A percentile compares a stretch with the other conserved stretches of the same genome.
Conservation (phyloP, 2,888 invertebrate species). For the Bruchidius siliquastri region DNA sequence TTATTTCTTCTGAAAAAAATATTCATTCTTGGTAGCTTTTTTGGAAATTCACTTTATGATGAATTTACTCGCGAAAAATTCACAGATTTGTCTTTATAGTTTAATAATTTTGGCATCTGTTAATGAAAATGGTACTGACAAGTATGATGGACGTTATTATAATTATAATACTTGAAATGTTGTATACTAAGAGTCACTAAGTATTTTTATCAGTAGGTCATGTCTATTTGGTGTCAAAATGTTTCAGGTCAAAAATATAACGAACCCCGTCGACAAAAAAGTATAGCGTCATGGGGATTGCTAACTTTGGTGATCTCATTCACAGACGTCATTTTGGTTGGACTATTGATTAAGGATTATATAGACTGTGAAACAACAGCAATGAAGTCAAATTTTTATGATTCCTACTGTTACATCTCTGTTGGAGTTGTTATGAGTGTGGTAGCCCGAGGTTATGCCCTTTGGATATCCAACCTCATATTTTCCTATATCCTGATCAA, state of each 20-base stretch:
- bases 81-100: no score
- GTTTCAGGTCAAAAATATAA: slow-evolving; percentile 3
- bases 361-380: slow-evolving; percentile 7
- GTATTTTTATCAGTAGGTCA: no score
- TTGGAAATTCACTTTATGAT: no score
- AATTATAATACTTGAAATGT: no score
- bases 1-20: no score
- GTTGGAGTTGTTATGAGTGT: slow-evolving; percentile 36
- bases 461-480: slow-evolving; percentile 45
- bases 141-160: no score
- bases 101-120: no score
- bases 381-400: background rate
- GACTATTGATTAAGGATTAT: slow-evolving; percentile 24
- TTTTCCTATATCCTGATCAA: slow-evolving; percentile 26
- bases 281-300: slow-evolving; percentile 18
- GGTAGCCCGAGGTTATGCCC: slow-evolving; percentile 45
- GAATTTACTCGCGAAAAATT: no score
- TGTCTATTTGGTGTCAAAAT: background rate
- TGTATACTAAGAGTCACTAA: no score
- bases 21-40: no score
- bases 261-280: slow-evolving; percentile 14
- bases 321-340: slow-evolving; percentile 23
- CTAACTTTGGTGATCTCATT: slow-evolving; percentile 19
- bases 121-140: no score
- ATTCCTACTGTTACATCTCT: slow-evolving; percentile 17